Percentiles rank a stretch among this genome's conserved stretches.
Evolutionary conservation across 2,113 vertebrate genomes (phyloP).

Genomic region (Brachypteracias leptosomus): DNA sequence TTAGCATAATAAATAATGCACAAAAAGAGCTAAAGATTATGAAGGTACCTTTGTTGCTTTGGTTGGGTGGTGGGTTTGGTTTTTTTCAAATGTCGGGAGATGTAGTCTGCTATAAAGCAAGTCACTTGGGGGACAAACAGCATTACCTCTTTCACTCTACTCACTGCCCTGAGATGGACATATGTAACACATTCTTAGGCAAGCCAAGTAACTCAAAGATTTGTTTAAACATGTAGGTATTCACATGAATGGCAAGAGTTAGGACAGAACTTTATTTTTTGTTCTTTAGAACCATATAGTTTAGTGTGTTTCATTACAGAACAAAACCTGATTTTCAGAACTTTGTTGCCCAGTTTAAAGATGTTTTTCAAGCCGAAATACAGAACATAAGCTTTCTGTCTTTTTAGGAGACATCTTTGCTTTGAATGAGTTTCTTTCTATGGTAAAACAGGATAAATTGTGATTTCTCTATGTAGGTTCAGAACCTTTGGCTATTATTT

Average conservation of each 20-base stretch:
- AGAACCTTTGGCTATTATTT: background rate
- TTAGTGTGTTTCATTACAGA: background rate
- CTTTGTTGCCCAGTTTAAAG: background rate
- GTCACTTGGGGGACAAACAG: background rate
- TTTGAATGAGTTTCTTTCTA: background rate
- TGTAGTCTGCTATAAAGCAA: background rate
- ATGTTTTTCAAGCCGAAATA: background rate
- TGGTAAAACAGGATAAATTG: background rate
- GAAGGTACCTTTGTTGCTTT: background rate
- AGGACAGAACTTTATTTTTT: background rate
- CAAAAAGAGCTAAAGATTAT: background rate
- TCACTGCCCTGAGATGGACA: background rate
- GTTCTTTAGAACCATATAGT: background rate
- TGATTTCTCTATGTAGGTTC: background rate
- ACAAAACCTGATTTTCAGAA: background rate
- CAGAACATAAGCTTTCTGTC: background rate
- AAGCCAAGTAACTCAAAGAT: background rate
- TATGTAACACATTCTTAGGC: background rate
- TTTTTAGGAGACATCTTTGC: background rate
- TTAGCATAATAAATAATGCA: background rate
- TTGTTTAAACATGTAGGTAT: background rate
- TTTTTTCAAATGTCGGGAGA: background rate
- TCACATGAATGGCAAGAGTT: rapidly evolving
- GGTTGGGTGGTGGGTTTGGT: background rate
- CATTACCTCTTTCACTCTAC: background rate